These are phyloP conservation scores for Arge pagana DNA, from an alignment of 2,888 invertebrate species.

Conservation along the genomic window DNA sequence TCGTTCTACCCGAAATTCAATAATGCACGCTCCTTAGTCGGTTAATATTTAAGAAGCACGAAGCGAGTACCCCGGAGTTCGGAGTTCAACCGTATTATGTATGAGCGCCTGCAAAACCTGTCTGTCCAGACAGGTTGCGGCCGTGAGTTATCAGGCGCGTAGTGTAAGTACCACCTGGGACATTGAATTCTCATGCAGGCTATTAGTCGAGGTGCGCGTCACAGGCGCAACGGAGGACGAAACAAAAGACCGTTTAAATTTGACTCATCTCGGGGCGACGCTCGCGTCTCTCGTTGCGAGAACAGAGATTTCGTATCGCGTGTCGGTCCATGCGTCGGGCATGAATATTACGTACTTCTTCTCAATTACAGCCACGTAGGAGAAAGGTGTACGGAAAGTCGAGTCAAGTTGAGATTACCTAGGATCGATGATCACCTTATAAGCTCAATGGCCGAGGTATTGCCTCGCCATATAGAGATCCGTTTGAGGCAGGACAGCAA, in stretches of 20 bases:
- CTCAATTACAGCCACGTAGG: too few relatives aligned
- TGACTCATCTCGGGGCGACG: too few relatives aligned
- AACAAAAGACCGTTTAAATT: too few relatives aligned
- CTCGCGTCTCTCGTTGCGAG: too few relatives aligned
- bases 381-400: slow-evolving; percentile 21
- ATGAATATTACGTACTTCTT: too few relatives aligned
- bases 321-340: too few relatives aligned
- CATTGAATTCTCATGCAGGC: slow-evolving; percentile 15
- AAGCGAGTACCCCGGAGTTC: slow-evolving; percentile 34
- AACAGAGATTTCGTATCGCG: too few relatives aligned
- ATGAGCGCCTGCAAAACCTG: slow-evolving; percentile 34
- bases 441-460: slow-evolving; percentile 17
- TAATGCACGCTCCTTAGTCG: slow-evolving; percentile 44
- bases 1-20: slow-evolving; percentile 33
- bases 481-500: not conserved
- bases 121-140: slow-evolving; percentile 7
- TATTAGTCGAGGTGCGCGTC: slow-evolving; percentile 13
- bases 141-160: slow-evolving; percentile 15
- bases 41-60: slow-evolving; percentile 43
- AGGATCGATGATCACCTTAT: slow-evolving; percentile 21
- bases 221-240: too few relatives aligned
- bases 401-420: slow-evolving; percentile 20
- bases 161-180: slow-evolving; percentile 16
- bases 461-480: slow-evolving; percentile 19
- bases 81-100: slow-evolving; percentile 42